Percentiles rank a stretch among this genome's conserved stretches.
Evolutionary conservation across 2,888 invertebrate species (phyloP).

Genomic region (Dilophus febrilis): DNA sequence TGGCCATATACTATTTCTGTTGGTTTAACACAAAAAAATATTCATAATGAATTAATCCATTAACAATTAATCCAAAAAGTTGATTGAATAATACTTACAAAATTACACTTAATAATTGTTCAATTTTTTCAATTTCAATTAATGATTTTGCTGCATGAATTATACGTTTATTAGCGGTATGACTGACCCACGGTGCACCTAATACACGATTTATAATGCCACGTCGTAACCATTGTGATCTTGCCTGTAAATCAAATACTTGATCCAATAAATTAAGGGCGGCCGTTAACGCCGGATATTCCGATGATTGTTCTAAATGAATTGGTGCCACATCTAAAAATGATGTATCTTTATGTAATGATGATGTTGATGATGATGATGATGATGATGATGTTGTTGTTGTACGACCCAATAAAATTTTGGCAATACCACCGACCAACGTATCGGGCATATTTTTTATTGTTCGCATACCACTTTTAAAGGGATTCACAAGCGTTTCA

Average conservation of each 20-base stretch:
- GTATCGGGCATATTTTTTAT: conserved; percentile 66
- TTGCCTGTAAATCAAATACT: conserved; percentile 63
- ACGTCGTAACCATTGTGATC: conserved; percentile 66
- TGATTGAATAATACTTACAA: conserved; percentile 8
- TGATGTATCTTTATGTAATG: conserved; percentile 12
- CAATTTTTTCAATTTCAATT: conserved; percentile 62
- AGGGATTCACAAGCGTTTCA: conserved; percentile 36
- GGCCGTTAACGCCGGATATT: conserved; percentile 67
- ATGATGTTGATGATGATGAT: no score
- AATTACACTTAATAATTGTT: conserved; percentile 29
- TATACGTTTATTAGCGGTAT: conserved; percentile 65
- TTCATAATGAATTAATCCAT: conserved; percentile 3
- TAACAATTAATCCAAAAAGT: conserved; percentile 1
- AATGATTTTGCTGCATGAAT: conserved; percentile 60
- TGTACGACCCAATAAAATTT: conserved; percentile 26
- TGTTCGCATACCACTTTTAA: conserved; percentile 54
- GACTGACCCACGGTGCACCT: conserved; percentile 38
- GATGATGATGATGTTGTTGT: no score
- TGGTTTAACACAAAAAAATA: neutral
- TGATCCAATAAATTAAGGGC: conserved; percentile 67
- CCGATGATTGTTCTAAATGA: conserved; percentile 18
- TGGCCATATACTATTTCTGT: conserved; percentile 42
- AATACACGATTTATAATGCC: conserved; percentile 52
- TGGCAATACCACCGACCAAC: conserved; percentile 39
- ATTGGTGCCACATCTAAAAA: conserved; percentile 10